Percentiles rank a stretch among this genome's conserved stretches.
Evolutionary conservation across 2,888 invertebrate genomes (phyloP).

Genomic region (Callyntrura sp.): DNA sequence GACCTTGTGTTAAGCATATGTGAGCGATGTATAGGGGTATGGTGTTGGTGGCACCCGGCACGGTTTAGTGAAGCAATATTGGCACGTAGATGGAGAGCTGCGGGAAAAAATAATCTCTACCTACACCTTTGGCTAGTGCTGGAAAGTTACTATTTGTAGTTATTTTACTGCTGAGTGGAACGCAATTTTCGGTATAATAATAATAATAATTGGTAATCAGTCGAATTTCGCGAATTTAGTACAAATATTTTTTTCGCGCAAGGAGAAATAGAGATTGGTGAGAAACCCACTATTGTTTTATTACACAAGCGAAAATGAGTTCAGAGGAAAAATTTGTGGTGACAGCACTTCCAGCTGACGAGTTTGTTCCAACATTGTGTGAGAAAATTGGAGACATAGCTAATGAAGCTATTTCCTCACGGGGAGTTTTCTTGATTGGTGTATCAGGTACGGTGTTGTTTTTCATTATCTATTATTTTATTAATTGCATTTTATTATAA

Average conservation of each 20-base stretch:
- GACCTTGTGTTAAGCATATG: slow-evolving; percentile 17
- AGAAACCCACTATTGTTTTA: too few species aligned
- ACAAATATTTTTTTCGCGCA: slow-evolving; percentile 1
- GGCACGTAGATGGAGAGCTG: slow-evolving; percentile 36
- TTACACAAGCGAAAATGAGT: slow-evolving; percentile 66
- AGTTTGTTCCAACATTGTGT: slow-evolving; percentile 88
- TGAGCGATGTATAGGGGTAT: neutral
- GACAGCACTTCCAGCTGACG: slow-evolving; percentile 85
- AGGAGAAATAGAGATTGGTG: too few species aligned
- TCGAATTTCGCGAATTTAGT: too few species aligned
- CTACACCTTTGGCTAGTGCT: slow-evolving; percentile 17
- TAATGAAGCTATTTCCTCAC: slow-evolving; percentile 88
- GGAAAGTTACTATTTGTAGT: slow-evolving; percentile 18
- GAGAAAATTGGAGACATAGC: slow-evolving; percentile 89
- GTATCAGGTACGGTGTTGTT: slow-evolving; percentile 93
- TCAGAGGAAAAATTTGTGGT: slow-evolving; percentile 74
- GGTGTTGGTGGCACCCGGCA: slow-evolving; percentile 42
- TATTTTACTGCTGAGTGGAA: too few species aligned
- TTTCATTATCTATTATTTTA: too few species aligned
- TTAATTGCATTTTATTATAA: too few species aligned
- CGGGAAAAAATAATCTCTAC: slow-evolving; percentile 27
- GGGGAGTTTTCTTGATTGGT: slow-evolving; percentile 91
- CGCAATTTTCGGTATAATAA: too few species aligned
- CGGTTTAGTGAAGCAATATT: slow-evolving; percentile 5
- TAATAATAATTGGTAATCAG: too few species aligned